phyloP scores from a whole-genome alignment of 2,113 vertebrate species.

The Cranoglanis bouderius region DNA sequence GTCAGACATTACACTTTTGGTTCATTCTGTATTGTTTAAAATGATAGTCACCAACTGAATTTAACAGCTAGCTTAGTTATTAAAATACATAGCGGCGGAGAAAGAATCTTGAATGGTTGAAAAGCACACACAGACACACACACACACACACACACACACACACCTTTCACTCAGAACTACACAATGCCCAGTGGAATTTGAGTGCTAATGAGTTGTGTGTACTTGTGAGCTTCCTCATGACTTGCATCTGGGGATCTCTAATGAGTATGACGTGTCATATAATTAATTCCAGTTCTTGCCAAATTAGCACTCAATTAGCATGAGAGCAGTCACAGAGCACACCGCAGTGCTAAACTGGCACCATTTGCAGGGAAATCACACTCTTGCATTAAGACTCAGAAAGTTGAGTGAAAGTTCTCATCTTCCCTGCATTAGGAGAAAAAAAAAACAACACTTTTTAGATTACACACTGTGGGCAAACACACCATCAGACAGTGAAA shows the following conservation, averaged over 20 bases:
- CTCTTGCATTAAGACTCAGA: neutral
- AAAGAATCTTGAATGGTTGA: neutral
- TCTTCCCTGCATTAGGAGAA: neutral
- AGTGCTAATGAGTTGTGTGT: conserved; percentile 71
- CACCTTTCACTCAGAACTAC: conserved; percentile 33
- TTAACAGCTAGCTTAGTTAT: neutral
- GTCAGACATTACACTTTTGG: neutral
- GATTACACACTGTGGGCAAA: neutral
- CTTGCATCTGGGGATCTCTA: conserved; percentile 71
- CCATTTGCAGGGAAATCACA: conserved; percentile 53
- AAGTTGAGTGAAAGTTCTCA: neutral
- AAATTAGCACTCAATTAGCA: conserved; percentile 76
- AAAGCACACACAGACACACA: neutral
- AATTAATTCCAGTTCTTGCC: conserved; percentile 71
- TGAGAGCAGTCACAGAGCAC: conserved; percentile 61
- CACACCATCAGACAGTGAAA: neutral
- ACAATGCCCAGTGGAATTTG: conserved; percentile 59
- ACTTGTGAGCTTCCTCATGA: conserved; percentile 70
- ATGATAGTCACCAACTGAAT: neutral
- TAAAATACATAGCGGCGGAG: neutral
- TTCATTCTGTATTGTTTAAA: neutral
- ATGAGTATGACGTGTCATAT: conserved; percentile 75
- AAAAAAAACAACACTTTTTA: no score
- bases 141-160: conserved; percentile 21
- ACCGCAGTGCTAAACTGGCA: conserved; percentile 64